Base-by-base conservation (phyloP, 2,797 vertebrate genomes). In the Sylvia borin region DNA sequence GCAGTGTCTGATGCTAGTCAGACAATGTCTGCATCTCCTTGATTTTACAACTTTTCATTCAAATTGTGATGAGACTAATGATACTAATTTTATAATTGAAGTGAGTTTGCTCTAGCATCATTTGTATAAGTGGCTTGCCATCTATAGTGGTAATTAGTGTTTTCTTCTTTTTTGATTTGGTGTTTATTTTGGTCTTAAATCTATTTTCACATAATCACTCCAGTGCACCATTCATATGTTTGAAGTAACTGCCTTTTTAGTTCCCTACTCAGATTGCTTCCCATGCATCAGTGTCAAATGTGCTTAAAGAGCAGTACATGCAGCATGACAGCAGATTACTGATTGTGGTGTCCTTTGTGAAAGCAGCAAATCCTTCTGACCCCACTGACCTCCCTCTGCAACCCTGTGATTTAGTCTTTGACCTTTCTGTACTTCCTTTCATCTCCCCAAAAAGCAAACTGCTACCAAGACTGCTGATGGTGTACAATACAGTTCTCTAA, bases 291-390 rank as follows among this genome's bases (percentile, higher is more conserved):
- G 29, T 76, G 76, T 93, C 90, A 96, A 83, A 80, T 47, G 60
- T 10, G 2, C 70, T 85, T 92, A 78, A 84, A 79, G 61, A 93
- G 62, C 60, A 76, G 16, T 50, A 85, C 45, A 24, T 75, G 57
- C 5, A 5, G 53, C 82, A 57, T 74, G 88, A 91, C 86, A 94
- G 71, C 60, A 93, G 77, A 92, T 94, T 94, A 93, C 70, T 53
- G 71, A 93, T 73, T 86, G 45, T 48, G 50, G 36, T 27, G 74
- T 88, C 71, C 60, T 93, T 92, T 95, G 83, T 94, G 85, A 93
- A 84, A 88, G 45, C 73, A 85, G 77, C 60, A 92, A 94, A 94
- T 94, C 67, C 88, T 74, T 82, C 79, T 81, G 83, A 94, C 70
- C 85, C 20, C 14, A 5, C 24, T 73, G 88, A 88, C 75, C 85